Base-by-base conservation (phyloP, 2,888 invertebrate species). In the Eristalis arbustorum region DNA sequence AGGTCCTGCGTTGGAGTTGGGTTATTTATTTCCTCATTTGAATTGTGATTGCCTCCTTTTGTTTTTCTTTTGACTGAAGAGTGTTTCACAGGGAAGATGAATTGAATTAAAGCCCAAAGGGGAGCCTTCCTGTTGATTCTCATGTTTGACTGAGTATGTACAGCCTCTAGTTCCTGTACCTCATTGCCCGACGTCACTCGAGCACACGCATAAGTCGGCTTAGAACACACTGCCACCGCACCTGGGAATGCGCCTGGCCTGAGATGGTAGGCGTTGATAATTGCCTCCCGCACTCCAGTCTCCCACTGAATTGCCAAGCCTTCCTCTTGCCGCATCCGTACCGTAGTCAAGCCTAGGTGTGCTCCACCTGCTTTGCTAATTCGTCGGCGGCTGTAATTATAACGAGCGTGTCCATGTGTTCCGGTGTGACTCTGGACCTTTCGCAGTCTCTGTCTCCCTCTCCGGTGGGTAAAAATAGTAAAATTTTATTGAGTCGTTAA, bases 401-500 rank as follows among this genome's bases (percentile, higher is more conserved):
- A n/a, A 66, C 28, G n/a, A 14, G 28, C 4, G 56, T 13, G 31
- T 5, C 31, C 31, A 31, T 31, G 31, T 31, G 31, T 31, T 31
- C 3, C 13, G 37, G 28, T 59, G 66, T 31, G 23, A 34, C 42
- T 57, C 37, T 66, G 22, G 1, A 67, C 6, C 1, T 8, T 8
- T n/a, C 49, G 49, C 8, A 6, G 49, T 18, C 49, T 18, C 49
- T 71, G 71, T n/a, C n/a, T n/a, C n/a, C n/a, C n/a, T n/a, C n/a
- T n/a, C n/a, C n/a, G n/a, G n/a, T 82, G 79, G 66, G 75, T 76
- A 81, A 59, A 25, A 59, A 81, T 69, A 61, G 74, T 74, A 66
- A 82, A 79, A 79, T 83, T 79, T 83, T 83, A 87, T 87, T 83
- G 87, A 87, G 74, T 83, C 83, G 83, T 87, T 87, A 83, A 74